A percentile compares a stretch with the other conserved stretches of the same genome.
These are phyloP conservation scores for Drepanosiphum platanoidis DNA, from an alignment of 2,888 invertebrate genomes.

Conservation along the genomic window DNA sequence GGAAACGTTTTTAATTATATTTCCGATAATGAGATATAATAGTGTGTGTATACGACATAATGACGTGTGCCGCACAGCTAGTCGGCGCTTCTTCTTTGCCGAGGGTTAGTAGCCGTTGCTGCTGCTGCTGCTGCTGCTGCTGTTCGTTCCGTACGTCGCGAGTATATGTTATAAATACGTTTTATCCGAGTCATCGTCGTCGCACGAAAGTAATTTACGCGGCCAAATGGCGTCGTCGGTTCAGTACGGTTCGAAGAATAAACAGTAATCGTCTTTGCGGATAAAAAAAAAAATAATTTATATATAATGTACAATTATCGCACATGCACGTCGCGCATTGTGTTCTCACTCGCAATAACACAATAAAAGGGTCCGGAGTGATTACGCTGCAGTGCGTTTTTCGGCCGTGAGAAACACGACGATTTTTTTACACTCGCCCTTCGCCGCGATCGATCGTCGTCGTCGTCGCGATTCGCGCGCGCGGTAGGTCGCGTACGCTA, in stretches of 20 bases:
- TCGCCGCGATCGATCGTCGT: too few species aligned
- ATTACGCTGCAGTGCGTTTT: too few species aligned
- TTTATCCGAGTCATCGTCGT: conserved; percentile 25
- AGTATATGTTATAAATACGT: background rate
- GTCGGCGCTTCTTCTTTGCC: background rate
- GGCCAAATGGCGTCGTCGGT: background rate
- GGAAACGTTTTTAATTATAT: conserved; percentile 10
- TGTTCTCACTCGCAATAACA: too few species aligned
- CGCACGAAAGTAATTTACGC: conserved; percentile 25
- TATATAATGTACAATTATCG: background rate
- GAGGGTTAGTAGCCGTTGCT: background rate
- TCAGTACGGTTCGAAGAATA: background rate
- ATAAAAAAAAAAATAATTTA: background rate
- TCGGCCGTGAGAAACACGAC: too few species aligned
- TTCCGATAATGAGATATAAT: conserved; percentile 6
- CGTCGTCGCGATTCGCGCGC: too few species aligned
- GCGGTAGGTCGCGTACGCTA: too few species aligned
- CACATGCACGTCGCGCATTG: too few species aligned
- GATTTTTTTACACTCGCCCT: too few species aligned
- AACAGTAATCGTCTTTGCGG: conserved; percentile 10
- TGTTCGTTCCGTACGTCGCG: background rate
- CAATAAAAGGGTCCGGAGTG: background rate
- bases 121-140: background rate
- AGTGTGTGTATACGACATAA: background rate
- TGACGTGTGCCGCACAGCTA: background rate